Conservation (phyloP, 2,888 invertebrate genomes). For the Leptopilina syphax region DNA sequence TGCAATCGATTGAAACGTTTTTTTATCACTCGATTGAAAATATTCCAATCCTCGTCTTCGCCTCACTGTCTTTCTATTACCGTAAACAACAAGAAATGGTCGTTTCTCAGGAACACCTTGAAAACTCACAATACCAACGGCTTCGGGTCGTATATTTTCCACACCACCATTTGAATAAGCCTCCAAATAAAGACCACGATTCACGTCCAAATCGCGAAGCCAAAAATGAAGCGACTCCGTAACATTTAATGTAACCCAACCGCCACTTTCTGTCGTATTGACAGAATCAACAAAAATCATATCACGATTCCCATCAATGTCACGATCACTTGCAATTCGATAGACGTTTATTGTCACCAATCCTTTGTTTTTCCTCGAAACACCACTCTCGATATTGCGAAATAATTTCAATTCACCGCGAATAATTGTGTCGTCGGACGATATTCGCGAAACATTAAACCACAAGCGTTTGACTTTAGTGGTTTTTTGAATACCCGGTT, state of each 20-base stretch:
- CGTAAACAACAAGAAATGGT: conserved; percentile 46
- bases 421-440: conserved; percentile 21
- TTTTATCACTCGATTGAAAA: background rate
- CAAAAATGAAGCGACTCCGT: conserved; percentile 24
- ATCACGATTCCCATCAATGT: background rate
- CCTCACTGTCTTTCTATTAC: background rate
- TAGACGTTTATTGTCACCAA: background rate
- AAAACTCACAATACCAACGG: background rate
- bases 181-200: conserved; percentile 24
- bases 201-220: background rate
- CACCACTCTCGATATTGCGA: background rate
- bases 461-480: conserved; percentile 20
- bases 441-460: conserved; percentile 45
- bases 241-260: conserved; percentile 47
- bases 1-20: conserved; percentile 24
- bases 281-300: conserved; percentile 34
- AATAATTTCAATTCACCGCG: conserved; percentile 39
- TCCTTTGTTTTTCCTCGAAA: background rate
- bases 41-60: background rate
- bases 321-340: background rate
- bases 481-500: background rate
- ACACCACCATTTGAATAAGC: background rate
- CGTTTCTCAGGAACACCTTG: background rate
- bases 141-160: background rate
- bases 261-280: background rate